Base-by-base conservation (phyloP, 2,113 vertebrate species). In the Notothenia coriiceps region DNA sequence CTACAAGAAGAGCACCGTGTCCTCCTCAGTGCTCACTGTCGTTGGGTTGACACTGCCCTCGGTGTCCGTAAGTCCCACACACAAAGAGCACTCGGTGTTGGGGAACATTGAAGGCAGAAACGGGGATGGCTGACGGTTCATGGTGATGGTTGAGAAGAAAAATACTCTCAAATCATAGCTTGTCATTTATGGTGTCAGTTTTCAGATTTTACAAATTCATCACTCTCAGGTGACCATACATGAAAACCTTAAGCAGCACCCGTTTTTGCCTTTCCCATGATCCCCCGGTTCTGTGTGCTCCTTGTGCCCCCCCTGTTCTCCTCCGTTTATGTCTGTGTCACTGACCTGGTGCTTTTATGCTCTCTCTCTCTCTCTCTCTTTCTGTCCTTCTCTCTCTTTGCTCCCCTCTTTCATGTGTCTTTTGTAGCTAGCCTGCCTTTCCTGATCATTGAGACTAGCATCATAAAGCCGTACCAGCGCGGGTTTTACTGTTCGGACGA, bases 401-500 rank as follows among this genome's bases (percentile, higher is more conserved):
- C 75, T 61, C 77, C 68, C 52, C 1, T 87, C 78, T 76, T 74
- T 72, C 74, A 55, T 90, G 86, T 94, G 84, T 85, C 10, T 93
- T 90, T 87, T 91, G 88, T 95, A 99, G 98, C 98, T 74, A 97
- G 96, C 91, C 96, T 99, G 90, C 98, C 98, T 90, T 99, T 99
- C 96, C 96, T 99, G 95, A 97, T 99, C 94, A 98, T 99, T 75
- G 98, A 99, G 96, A 97, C 97, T 46, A 99, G 97, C 96, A 97
- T 96, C 95, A 97, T 99, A 90, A 95, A 96, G 76, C 97, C 98
- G 69, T 99, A 98, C 93, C 97, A 96, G 86, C 94, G 95, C 68
- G 94, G 95, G 82, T 95, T 95, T 95, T 95, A 95, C 95, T 95
- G 95, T 93, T 85, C 90, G 74, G 95, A 95, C 93, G 92, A 99